Conservation (phyloP, 2,888 invertebrate species). For the Microctonus aethiopoides region DNA sequence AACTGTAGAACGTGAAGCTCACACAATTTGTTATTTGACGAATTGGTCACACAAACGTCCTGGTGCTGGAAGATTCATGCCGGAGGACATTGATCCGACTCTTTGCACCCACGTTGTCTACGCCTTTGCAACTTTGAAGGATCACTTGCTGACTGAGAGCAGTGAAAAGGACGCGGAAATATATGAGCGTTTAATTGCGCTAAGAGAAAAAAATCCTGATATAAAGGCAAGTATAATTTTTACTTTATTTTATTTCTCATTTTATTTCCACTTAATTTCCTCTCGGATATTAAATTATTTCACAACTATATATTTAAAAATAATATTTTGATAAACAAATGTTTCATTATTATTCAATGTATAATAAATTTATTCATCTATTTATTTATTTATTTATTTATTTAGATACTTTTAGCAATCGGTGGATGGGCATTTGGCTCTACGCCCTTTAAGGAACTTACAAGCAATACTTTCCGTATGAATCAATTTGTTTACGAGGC, state of each 20-base stretch:
- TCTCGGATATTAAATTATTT: not conserved
- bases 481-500: slow-evolving; percentile 96
- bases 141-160: slow-evolving; percentile 83
- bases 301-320: not conserved
- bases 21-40: slow-evolving; percentile 94
- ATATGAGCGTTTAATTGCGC: slow-evolving; percentile 85
- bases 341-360: not conserved
- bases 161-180: slow-evolving; percentile 86
- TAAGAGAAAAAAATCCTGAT: slow-evolving; percentile 89
- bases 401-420: slow-evolving; percentile 84
- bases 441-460: slow-evolving; percentile 92
- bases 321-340: too few relatives aligned
- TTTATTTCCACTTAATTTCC: not conserved
- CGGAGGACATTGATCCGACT: slow-evolving; percentile 87
- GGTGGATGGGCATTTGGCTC: slow-evolving; percentile 98
- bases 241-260: not conserved
- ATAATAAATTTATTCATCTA: not conserved
- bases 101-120: slow-evolving; percentile 96
- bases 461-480: slow-evolving; percentile 91
- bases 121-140: slow-evolving; percentile 92
- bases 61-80: slow-evolving; percentile 87
- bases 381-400: not conserved
- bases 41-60: slow-evolving; percentile 96
- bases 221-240: slow-evolving; percentile 74
- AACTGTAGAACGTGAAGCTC: slow-evolving; percentile 83